Conservation (phyloP, 2,888 invertebrate genomes). For the Mesochorus sp. region DNA sequence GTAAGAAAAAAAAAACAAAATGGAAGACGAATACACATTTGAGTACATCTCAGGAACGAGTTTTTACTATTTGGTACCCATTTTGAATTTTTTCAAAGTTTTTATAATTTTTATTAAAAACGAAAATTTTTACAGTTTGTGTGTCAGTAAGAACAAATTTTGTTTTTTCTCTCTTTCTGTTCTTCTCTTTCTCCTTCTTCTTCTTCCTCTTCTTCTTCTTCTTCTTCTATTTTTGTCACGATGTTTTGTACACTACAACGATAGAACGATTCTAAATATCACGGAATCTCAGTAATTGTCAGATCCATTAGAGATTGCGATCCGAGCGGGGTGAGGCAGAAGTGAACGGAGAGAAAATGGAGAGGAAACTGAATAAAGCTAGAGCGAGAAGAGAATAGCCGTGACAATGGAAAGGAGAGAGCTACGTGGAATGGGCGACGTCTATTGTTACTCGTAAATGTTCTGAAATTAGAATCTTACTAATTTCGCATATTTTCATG, state of each 20-base stretch:
- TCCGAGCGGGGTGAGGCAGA: neutral
- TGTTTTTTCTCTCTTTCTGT: too few species aligned
- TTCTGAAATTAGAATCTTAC: conserved; percentile 53
- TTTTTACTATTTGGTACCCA: too few species aligned
- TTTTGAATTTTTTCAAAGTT: too few species aligned
- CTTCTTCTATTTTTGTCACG: neutral
- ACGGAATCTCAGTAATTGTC: conserved; percentile 25
- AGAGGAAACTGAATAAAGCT: neutral
- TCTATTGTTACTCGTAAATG: conserved; percentile 55
- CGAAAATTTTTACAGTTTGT: neutral
- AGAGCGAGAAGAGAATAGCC: conserved; percentile 31
- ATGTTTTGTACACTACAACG: neutral
- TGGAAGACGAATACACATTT: too few species aligned
- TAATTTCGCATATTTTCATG: conserved; percentile 49
- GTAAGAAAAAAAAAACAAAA: too few species aligned
- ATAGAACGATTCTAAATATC: neutral
- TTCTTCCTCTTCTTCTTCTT: neutral
- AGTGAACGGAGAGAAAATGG: neutral
- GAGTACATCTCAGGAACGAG: too few species aligned
- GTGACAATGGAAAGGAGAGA: conserved; percentile 42
- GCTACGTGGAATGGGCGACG: conserved; percentile 26
- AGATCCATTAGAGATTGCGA: conserved; percentile 33
- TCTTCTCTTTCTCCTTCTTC: neutral
- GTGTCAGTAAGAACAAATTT: too few species aligned
- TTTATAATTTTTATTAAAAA: too few species aligned